Evolutionary conservation across 2,888 invertebrate species (phyloP).

Genomic region (Lasioglossum calceatum): DNA sequence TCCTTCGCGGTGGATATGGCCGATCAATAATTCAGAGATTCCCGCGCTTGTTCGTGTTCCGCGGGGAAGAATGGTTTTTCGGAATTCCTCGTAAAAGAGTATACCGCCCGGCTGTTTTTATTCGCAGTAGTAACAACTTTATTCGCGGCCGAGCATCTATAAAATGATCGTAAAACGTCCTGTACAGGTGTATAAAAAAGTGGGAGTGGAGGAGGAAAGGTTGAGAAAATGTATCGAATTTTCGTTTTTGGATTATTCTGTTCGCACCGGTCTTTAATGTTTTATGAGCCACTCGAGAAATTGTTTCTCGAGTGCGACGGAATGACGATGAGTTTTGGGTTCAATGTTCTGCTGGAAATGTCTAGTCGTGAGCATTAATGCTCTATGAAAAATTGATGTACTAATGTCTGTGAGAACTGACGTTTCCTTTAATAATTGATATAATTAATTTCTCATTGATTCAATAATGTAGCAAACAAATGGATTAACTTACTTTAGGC

Average conservation of each 20-base stretch:
- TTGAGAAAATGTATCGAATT: constrained; percentile 24
- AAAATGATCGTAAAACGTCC: constrained; percentile 48
- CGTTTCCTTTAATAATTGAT: too few species aligned
- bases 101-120: constrained; percentile 35
- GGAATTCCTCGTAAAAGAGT: constrained; percentile 46
- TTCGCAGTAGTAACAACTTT: constrained; percentile 47
- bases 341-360: not conserved
- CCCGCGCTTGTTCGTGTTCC: not conserved
- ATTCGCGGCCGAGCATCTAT: constrained; percentile 41
- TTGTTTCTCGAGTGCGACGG: not conserved
- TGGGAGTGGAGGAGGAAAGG: not conserved
- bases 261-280: constrained; percentile 18
- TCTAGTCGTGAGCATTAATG: not conserved
- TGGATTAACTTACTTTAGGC: not conserved
- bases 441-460: not conserved
- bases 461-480: not conserved
- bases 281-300: not conserved
- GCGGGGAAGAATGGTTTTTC: constrained; percentile 43
- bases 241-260: not conserved
- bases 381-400: not conserved
- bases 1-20: constrained; percentile 31
- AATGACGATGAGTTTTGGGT: not conserved
- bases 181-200: constrained; percentile 20
- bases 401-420: not conserved
- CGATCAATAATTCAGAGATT: constrained; percentile 57